These are phyloP conservation scores for Venusia cambrica DNA, from an alignment of 2,888 invertebrate species.

Conservation along the genomic window DNA sequence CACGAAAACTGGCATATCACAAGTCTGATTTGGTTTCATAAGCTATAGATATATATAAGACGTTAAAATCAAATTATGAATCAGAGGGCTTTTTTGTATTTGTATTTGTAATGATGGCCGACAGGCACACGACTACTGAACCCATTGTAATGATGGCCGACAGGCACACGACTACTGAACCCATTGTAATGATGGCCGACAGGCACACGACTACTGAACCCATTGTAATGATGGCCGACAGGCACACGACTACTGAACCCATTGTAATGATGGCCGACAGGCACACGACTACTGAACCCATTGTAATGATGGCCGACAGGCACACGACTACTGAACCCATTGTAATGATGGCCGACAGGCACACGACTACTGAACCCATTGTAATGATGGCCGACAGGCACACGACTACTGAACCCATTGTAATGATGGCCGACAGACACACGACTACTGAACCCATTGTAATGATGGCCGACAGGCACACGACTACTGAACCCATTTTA, in stretches of 20 bases:
- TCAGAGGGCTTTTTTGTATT: slow-evolving; percentile 13
- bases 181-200: slow-evolving; percentile 10
- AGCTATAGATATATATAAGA: too few species aligned
- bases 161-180: slow-evolving; percentile 13
- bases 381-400: slow-evolving; percentile 9
- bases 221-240: slow-evolving; percentile 9
- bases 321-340: slow-evolving; percentile 16
- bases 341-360: slow-evolving; percentile 9
- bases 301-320: slow-evolving; percentile 8
- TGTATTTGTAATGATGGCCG: slow-evolving; percentile 9
- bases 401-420: slow-evolving; percentile 16
- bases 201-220: slow-evolving; percentile 14
- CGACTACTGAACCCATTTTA: slow-evolving; percentile 14
- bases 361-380: slow-evolving; percentile 15
- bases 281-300: slow-evolving; percentile 16
- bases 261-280: slow-evolving; percentile 8
- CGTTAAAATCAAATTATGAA: too few species aligned
- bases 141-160: slow-evolving; percentile 11
- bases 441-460: slow-evolving; percentile 16
- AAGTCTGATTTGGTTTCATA: slow-evolving; percentile 15
- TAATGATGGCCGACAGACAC: slow-evolving; percentile 9
- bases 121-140: slow-evolving; percentile 14
- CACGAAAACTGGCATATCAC: slow-evolving; percentile 25
- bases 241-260: slow-evolving; percentile 15
- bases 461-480: slow-evolving; percentile 10